phyloP scores from a whole-genome alignment of 2,113 vertebrate species.

The Fregata magnificens region DNA sequence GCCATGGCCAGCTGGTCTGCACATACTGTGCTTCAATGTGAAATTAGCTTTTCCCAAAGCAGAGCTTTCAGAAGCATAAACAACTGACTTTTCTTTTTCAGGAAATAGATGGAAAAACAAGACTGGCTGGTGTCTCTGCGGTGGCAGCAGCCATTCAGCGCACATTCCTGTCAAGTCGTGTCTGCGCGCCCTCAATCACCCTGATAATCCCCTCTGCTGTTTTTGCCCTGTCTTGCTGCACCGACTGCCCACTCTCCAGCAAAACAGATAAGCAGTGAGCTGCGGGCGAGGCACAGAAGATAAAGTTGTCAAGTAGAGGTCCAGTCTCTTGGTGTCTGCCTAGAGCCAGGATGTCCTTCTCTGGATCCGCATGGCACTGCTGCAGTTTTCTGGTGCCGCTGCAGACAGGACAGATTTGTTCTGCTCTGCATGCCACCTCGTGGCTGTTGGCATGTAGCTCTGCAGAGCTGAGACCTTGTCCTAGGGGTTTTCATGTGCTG shows the following conservation, averaged over 20 bases:
- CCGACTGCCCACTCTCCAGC: background rate
- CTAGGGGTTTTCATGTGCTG: background rate
- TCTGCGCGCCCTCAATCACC: background rate
- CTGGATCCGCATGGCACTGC: background rate
- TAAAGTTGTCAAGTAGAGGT: background rate
- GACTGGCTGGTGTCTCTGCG: background rate
- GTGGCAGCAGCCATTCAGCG: background rate
- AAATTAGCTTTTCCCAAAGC: background rate
- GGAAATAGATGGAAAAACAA: background rate
- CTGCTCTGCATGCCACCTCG: background rate
- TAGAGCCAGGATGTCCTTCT: background rate
- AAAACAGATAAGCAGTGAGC: background rate
- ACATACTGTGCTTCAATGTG: background rate
- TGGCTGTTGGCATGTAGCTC: background rate
- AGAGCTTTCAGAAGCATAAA: background rate
- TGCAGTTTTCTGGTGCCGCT: background rate
- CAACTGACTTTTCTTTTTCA: background rate
- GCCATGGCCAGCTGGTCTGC: background rate
- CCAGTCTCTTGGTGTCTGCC: background rate
- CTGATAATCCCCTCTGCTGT: background rate
- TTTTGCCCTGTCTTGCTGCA: background rate
- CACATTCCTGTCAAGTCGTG: rapidly evolving
- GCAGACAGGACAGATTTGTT: background rate
- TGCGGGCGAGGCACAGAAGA: background rate
- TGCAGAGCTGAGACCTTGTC: background rate